Evolutionary conservation across 2,113 vertebrate species (phyloP).

Genomic region (Tachysurus fulvidraco): DNA sequence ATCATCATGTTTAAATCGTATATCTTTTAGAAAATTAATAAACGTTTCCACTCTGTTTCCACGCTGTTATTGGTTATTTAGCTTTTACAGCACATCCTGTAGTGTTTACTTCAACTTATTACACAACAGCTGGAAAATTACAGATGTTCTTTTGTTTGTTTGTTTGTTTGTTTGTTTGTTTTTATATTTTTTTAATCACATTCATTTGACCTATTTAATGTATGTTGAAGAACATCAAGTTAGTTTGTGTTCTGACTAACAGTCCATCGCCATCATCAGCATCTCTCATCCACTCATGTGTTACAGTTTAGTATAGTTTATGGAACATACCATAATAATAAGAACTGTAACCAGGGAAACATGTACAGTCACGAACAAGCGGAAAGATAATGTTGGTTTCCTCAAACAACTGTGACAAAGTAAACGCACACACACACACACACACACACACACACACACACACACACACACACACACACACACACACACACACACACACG

Average conservation of each 20-base stretch:
- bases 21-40: background rate
- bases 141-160: background rate
- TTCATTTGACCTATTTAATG: background rate
- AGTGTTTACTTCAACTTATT: background rate
- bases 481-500: background rate
- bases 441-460: background rate
- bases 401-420: background rate
- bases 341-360: background rate
- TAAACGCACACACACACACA: background rate
- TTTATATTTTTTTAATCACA: background rate
- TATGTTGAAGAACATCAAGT: background rate
- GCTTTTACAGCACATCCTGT: background rate
- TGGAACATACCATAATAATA: slow-evolving; percentile 1
- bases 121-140: background rate
- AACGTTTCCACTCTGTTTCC: background rate
- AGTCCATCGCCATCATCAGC: background rate
- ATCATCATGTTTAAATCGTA: background rate
- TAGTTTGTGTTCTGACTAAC: background rate
- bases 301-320: background rate
- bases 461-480: background rate
- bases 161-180: too few species aligned
- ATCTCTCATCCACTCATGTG: background rate
- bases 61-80: background rate
- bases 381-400: background rate
- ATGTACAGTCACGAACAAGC: background rate